These are phyloP conservation scores for Antheraea assamensis DNA, from an alignment of 2,888 invertebrate genomes.

Conservation along the genomic window DNA sequence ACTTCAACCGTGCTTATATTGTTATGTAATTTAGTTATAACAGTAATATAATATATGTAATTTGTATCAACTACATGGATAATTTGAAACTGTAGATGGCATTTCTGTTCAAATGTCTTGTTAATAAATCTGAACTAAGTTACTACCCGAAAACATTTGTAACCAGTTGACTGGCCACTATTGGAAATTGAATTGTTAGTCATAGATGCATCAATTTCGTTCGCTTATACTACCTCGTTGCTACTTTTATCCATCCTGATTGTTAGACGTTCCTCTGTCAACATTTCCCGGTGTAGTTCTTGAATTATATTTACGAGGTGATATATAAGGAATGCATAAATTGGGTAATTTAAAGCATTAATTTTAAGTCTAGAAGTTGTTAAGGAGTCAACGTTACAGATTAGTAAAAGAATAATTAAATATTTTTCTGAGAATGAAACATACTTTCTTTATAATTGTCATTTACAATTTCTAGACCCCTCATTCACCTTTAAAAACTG, in stretches of 20 bases:
- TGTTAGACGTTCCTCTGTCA: neutral
- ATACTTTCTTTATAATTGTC: neutral
- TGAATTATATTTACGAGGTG: no score
- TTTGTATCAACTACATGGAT: neutral
- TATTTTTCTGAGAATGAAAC: neutral
- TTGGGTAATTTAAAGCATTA: no score
- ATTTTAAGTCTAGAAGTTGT: neutral
- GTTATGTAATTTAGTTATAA: neutral
- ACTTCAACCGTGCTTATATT: neutral
- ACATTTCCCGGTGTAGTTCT: no score
- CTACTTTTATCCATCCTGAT: neutral
- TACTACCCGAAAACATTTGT: neutral
- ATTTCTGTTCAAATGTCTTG: neutral
- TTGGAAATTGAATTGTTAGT: neutral
- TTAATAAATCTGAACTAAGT: neutral
- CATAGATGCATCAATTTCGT: neutral
- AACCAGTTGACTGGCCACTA: neutral
- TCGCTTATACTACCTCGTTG: no score
- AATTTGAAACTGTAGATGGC: neutral
- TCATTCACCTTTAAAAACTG: slow-evolving; percentile 30
- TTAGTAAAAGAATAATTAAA: neutral
- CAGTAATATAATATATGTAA: neutral
- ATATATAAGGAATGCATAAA: no score
- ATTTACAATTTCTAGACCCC: neutral
- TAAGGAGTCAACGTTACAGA: neutral